Base-by-base conservation (phyloP, 35 echinoderm and acorn worm genomes). In the Heliocidaris erythrogramma region DNA sequence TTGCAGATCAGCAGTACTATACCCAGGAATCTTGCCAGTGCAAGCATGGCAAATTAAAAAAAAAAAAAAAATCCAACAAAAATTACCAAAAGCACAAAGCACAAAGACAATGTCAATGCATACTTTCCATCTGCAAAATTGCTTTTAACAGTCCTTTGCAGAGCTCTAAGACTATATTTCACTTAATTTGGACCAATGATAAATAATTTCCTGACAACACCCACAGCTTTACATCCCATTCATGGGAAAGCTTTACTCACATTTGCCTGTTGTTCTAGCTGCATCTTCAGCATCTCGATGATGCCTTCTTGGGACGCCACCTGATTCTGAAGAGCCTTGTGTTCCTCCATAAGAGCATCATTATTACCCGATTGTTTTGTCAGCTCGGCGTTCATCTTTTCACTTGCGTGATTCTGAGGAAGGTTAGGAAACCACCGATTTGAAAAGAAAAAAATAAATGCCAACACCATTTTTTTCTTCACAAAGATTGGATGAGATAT, bases 281-380 rank as follows among this genome's bases (percentile, higher is more conserved):
- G 98, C 98, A 99, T 99, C 32, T 96, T 96, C 12, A 99, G 78
- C 98, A 99, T 97, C 59, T 99, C 94, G 60, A 99, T 99, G 52
- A 99, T 91, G 49, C 95, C 96, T 56, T 99, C 98, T 47, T 99
- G 98, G 31, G 97, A 96, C 8, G 86, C 93, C 0, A 99, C 95
- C 88, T 99, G 97, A 18, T 95, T 86, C 89, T 97, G 96, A 49
- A 97, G 60, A 69, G 97, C 90, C 90, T 96, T 95, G 27, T 96
- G 90, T 17, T 95, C 95, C 84, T 99, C 98, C 7, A 59, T 49
- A 0, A 93, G 35, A 48, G 95, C 91, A 4, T 89, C 95, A 65
- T 60, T 96, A 49, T 92, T 92, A 48, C 95, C 93, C 0, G 93
- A 94, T 59, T 96, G 93, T 35, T 71, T 93, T 48, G 65, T 96